Conservation (phyloP, 2,888 invertebrate genomes). For the Odontomyia ornata region DNA sequence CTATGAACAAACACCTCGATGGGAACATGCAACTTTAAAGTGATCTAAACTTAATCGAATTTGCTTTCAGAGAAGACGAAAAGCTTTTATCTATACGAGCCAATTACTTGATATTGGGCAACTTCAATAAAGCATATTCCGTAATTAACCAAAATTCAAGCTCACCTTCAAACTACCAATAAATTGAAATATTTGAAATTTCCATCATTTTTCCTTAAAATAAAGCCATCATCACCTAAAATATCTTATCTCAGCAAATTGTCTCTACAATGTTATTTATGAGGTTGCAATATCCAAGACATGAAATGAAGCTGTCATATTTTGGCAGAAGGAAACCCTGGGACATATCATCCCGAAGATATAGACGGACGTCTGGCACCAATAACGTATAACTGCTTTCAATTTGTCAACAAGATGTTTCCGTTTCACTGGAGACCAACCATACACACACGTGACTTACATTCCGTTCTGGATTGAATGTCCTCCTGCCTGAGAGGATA, state of each 20-base stretch:
- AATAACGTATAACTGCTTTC: neutral
- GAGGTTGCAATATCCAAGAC: neutral
- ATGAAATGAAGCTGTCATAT: neutral
- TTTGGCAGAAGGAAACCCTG: neutral
- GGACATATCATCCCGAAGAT: neutral
- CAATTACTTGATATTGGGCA: no score
- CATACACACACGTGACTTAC: neutral
- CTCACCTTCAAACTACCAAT: no score
- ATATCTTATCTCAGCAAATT: neutral
- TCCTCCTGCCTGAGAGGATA: neutral
- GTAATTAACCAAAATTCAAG: no score
- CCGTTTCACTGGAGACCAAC: neutral
- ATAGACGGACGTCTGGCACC: neutral
- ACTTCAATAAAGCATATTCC: no score
- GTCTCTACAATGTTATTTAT: neutral
- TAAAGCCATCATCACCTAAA: neutral
- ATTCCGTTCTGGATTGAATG: neutral
- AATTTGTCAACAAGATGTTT: constrained; percentile 3
- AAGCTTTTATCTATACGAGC: no score
- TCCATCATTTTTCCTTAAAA: neutral
- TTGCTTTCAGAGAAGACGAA: no score
- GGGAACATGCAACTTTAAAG: no score
- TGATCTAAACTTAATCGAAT: no score
- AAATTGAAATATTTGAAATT: no score
- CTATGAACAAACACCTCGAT: no score